phyloP scores from a whole-genome alignment of 2,797 vertebrate species.

The Luscinia luscinia region DNA sequence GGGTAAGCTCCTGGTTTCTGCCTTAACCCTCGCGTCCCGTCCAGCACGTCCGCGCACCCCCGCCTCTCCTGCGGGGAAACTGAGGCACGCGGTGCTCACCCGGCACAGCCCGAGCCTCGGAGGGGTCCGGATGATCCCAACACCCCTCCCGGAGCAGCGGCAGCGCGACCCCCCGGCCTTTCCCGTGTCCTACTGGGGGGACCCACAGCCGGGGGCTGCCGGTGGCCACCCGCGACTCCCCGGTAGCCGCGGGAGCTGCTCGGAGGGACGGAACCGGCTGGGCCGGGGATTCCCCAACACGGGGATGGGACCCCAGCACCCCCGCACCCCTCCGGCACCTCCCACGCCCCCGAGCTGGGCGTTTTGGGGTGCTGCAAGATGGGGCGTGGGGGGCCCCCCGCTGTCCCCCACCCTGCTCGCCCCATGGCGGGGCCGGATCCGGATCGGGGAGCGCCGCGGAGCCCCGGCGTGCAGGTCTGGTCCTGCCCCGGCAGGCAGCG shows the following conservation, averaged over 20 bases:
- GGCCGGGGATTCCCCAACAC: not conserved
- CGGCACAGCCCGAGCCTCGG: not conserved
- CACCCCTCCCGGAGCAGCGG: not conserved
- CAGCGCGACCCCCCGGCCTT: not conserved
- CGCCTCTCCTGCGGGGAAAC: not conserved
- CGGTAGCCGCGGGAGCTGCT: not conserved
- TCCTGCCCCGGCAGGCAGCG: slow-evolving; percentile 40
- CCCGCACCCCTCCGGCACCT: not conserved
- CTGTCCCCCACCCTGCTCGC: not conserved
- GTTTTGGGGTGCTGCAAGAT: not conserved
- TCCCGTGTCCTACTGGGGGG: not conserved
- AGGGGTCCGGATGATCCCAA: not conserved
- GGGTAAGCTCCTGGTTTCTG: not conserved
- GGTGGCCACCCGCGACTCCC: not conserved
- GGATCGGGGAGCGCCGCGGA: not conserved
- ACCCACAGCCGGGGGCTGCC: not conserved
- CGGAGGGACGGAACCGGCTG: not conserved
- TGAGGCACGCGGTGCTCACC: not conserved
- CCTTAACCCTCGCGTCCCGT: not conserved
- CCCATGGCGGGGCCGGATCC: not conserved
- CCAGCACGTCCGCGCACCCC: fast-evolving
- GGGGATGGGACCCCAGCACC: not conserved
- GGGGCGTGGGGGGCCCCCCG: no score
- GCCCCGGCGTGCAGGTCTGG: slow-evolving; percentile 12
- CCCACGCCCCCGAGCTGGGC: not conserved